Conservation (phyloP, 2,888 invertebrate species). For the Coremacera marginata region DNA sequence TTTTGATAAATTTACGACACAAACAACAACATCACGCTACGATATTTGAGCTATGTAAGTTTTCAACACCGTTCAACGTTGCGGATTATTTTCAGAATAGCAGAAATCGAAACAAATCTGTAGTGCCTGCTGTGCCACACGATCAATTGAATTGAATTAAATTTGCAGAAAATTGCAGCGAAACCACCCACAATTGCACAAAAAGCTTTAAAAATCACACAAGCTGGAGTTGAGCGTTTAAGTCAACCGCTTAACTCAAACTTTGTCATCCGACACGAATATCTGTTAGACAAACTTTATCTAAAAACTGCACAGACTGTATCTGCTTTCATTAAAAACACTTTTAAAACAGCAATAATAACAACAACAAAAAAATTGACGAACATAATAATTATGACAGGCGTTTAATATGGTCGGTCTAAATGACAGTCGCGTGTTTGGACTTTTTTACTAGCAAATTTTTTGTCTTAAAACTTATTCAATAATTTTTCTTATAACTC, state of each 20-base stretch:
- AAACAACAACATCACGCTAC: slow-evolving; percentile 7
- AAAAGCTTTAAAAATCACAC: background rate
- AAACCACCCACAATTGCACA: slow-evolving; percentile 21
- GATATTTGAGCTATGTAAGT: background rate
- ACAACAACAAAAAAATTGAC: background rate
- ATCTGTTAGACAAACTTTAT: background rate
- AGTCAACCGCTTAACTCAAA: background rate
- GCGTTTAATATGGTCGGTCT: background rate
- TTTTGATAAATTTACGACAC: slow-evolving; percentile 2
- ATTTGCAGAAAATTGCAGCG: slow-evolving; percentile 14
- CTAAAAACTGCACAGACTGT: background rate
- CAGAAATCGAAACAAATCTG: background rate
- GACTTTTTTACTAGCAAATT: background rate
- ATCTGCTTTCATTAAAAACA: slow-evolving; percentile 7
- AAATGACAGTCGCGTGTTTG: slow-evolving; percentile 21
- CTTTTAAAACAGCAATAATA: background rate
- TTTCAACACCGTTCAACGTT: background rate
- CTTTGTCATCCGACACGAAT: background rate
- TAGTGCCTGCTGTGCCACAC: slow-evolving; percentile 6
- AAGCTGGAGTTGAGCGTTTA: background rate
- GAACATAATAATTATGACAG: slow-evolving; percentile 30
- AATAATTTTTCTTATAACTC: too few relatives aligned
- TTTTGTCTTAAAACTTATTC: too few relatives aligned
- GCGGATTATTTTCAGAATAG: background rate
- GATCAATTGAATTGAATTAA: slow-evolving; percentile 16